A percentile compares a stretch with the other conserved stretches of the same genome.
Evolutionary conservation across 2,113 vertebrate species (phyloP).

Genomic region (Datnioides undecimradiatus): DNA sequence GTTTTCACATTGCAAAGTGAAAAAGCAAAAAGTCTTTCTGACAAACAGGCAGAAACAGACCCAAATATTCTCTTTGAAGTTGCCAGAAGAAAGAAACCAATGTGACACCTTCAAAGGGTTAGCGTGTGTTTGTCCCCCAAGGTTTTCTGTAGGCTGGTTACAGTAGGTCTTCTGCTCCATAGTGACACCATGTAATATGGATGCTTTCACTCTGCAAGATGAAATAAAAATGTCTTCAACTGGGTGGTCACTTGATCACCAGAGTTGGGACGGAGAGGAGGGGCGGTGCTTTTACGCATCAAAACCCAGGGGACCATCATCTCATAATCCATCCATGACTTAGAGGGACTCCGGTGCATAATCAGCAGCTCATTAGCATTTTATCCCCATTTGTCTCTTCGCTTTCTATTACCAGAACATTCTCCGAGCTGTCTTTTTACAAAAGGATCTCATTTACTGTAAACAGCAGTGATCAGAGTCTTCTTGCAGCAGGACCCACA

Average conservation of each 20-base stretch:
- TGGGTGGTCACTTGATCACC: slow-evolving; percentile 38
- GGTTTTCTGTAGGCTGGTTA: slow-evolving; percentile 32
- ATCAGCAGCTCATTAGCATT: slow-evolving; percentile 62
- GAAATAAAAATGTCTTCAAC: slow-evolving; percentile 14
- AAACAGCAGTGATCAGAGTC: slow-evolving; percentile 44
- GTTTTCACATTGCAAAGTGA: slow-evolving; percentile 47
- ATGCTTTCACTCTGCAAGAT: neutral
- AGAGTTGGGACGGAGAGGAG: neutral
- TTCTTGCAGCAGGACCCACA: slow-evolving; percentile 4
- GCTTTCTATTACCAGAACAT: slow-evolving; percentile 45
- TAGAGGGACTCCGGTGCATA: slow-evolving; percentile 44
- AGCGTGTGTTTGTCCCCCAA: slow-evolving; percentile 27
- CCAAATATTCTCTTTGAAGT: slow-evolving; percentile 66
- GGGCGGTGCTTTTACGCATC: neutral
- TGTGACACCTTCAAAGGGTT: slow-evolving; percentile 58
- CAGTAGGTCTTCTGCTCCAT: slow-evolving; percentile 16
- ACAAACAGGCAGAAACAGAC: slow-evolving; percentile 43
- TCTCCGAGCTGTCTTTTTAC: slow-evolving; percentile 25
- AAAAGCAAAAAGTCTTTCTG: slow-evolving; percentile 35
- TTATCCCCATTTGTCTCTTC: slow-evolving; percentile 47
- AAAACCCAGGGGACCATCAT: slow-evolving; percentile 24
- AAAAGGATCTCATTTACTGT: slow-evolving; percentile 41
- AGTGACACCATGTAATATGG: neutral
- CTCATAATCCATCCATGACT: slow-evolving; percentile 43
- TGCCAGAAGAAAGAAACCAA: slow-evolving; percentile 37